Evolutionary conservation across 2,113 vertebrate species (phyloP).

Genomic region (Cavia aperea): DNA sequence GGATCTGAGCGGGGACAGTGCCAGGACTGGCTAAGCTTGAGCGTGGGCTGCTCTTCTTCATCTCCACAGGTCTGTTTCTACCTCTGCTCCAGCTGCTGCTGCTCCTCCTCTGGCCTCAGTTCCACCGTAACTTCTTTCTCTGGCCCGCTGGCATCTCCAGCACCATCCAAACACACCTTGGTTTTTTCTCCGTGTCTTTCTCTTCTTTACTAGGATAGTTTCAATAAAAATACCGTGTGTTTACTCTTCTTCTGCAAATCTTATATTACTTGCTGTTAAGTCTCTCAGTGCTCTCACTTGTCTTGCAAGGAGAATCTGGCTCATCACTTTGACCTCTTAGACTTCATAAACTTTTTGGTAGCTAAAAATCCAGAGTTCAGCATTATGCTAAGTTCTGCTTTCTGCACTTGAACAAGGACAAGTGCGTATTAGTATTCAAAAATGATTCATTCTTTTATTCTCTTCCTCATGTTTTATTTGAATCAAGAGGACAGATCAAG

Average conservation of each 20-base stretch:
- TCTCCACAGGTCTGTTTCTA: background rate
- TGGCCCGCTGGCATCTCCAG: background rate
- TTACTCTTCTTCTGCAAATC: background rate
- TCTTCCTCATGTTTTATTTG: conserved; percentile 48
- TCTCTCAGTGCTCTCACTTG: background rate
- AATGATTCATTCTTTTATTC: conserved; percentile 52
- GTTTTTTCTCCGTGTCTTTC: background rate
- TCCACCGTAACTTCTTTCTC: background rate
- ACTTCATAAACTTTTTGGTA: conserved; percentile 16
- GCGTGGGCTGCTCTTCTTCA: background rate
- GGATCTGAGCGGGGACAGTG: no score
- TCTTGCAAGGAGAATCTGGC: background rate
- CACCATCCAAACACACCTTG: accelerated
- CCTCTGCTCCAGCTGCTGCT: background rate
- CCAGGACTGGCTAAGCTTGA: no score
- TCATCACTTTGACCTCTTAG: background rate
- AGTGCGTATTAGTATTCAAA: conserved; percentile 50
- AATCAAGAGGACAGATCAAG: conserved; percentile 41
- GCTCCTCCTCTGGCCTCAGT: background rate
- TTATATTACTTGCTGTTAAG: background rate
- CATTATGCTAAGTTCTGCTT: conserved; percentile 30
- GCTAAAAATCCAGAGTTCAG: conserved; percentile 41
- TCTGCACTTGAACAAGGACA: conserved; percentile 55
- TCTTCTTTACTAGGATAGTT: background rate
- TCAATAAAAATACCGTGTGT: background rate